A percentile compares a stretch with the other conserved stretches of the same genome.
These are phyloP conservation scores for Orycteropus afer DNA, from an alignment of 2,113 vertebrate species.

Conservation along the genomic window DNA sequence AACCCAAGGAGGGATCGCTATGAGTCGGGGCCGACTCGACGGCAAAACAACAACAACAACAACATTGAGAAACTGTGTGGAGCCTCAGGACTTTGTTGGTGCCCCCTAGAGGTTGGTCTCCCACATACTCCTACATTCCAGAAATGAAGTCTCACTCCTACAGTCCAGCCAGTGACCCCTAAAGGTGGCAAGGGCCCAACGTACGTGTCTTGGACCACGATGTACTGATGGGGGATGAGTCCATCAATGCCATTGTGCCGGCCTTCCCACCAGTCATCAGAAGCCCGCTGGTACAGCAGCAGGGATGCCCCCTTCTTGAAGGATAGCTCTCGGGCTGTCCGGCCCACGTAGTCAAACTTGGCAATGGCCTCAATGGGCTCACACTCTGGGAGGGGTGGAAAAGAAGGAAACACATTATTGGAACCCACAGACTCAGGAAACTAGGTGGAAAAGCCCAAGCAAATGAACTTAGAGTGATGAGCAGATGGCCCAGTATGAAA, in stretches of 20 bases:
- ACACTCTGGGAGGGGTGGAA: constrained; percentile 89
- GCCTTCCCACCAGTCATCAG: constrained; percentile 98
- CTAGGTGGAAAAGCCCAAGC: neutral
- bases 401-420: constrained; percentile 28
- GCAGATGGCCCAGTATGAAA: neutral
- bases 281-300: constrained; percentile 93
- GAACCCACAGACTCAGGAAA: neutral
- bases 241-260: constrained; percentile 94
- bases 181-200: constrained; percentile 71
- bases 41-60: too few species aligned
- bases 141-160: neutral
- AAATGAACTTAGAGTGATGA: neutral
- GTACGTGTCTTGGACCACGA: constrained; percentile 96
- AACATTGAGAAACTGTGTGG: neutral
- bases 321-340: constrained; percentile 94
- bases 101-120: neutral
- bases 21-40: too few species aligned
- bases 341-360: constrained; percentile 95
- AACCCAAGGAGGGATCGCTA: too few species aligned
- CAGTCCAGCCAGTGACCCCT: neutral
- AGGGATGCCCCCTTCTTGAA: constrained; percentile 96
- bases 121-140: neutral
- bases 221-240: constrained; percentile 97
- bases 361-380: constrained; percentile 96
- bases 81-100: accelerated